These are phyloP conservation scores for Solenopsis invicta DNA, from an alignment of 1,140 invertebrate species.

Conservation along the genomic window DNA sequence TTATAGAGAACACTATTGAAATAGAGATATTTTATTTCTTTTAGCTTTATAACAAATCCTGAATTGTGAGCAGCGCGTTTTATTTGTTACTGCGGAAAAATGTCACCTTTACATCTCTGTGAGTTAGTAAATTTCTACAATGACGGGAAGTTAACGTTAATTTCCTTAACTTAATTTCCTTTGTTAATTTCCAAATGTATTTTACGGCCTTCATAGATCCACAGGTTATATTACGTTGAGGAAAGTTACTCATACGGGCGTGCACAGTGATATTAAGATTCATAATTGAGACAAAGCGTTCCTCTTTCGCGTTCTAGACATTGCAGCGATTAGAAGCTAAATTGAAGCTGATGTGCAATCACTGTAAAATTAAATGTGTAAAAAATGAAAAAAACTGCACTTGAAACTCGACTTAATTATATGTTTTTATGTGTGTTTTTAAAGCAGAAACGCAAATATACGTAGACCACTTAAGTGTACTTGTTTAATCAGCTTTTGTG, in stretches of 20 bases:
- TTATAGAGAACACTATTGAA: constrained; percentile 16
- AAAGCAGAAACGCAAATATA: constrained; percentile 2
- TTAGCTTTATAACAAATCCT: background rate
- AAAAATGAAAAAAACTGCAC: background rate
- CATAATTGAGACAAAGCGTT: constrained; percentile 31
- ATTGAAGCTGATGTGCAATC: background rate
- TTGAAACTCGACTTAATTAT: background rate
- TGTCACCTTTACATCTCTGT: no score
- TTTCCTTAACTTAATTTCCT: background rate
- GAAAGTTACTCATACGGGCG: background rate
- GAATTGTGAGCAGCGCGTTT: background rate
- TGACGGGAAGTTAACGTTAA: background rate
- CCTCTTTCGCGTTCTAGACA: background rate
- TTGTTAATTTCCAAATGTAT: background rate
- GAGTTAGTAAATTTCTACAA: background rate
- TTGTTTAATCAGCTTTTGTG: background rate
- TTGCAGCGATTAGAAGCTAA: constrained; percentile 23
- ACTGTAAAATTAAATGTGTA: background rate
- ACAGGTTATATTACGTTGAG: background rate
- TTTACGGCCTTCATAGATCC: background rate
- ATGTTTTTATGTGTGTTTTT: background rate
- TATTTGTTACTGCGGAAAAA: background rate
- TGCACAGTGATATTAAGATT: constrained; percentile 16
- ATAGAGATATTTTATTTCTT: background rate
- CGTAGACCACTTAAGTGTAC: background rate